Conservation (phyloP, 2,888 invertebrate genomes). For the Mesorhabditis belari region DNA sequence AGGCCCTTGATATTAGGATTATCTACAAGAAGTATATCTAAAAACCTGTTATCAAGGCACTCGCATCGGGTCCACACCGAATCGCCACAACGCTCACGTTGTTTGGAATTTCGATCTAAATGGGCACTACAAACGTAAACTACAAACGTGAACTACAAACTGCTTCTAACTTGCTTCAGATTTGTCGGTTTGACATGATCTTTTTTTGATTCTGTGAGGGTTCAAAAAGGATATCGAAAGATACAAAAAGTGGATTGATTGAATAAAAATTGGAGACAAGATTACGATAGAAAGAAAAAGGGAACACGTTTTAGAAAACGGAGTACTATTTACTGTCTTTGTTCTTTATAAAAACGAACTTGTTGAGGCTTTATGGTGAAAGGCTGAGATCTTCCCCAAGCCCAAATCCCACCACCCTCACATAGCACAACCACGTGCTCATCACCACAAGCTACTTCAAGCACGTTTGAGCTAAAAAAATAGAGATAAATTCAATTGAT, state of each 20-base stretch:
- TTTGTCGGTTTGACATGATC: too few species aligned
- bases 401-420: slow-evolving; percentile 63
- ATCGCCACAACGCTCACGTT: slow-evolving; percentile 28
- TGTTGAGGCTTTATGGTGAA: slow-evolving; percentile 36
- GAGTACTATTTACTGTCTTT: neutral
- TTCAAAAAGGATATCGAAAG: too few species aligned
- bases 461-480: slow-evolving; percentile 58
- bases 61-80: slow-evolving; percentile 23
- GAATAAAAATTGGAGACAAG: too few species aligned
- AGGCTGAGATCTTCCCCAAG: slow-evolving; percentile 66
- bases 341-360: neutral
- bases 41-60: slow-evolving; percentile 15
- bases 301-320: too few species aligned
- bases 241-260: too few species aligned
- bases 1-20: neutral
- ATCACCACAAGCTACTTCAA: slow-evolving; percentile 57
- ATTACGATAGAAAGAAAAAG: too few species aligned
- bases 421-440: slow-evolving; percentile 65
- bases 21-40: neutral
- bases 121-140: too few species aligned
- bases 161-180: neutral
- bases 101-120: slow-evolving; percentile 30
- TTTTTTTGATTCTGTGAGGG: too few species aligned
- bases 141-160: too few species aligned
- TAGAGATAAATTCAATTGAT: too few species aligned